Base-by-base conservation (phyloP, 2,113 vertebrate genomes). In the Procavia capensis region DNA sequence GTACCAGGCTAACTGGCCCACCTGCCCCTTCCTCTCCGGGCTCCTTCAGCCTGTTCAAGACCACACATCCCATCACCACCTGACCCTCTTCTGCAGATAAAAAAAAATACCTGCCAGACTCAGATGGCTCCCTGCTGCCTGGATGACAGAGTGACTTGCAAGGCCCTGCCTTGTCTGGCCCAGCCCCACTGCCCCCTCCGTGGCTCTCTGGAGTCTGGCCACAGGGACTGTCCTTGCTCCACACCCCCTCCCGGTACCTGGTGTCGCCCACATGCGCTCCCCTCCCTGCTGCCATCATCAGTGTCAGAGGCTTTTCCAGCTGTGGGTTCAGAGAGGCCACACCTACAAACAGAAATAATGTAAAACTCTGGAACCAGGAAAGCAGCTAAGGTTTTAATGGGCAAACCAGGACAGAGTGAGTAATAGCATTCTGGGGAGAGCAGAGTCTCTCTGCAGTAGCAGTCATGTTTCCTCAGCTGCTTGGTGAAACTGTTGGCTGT, bases 271-370 rank as follows among this genome's bases (percentile, higher is more conserved):
- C 14, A 10, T n/a, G 6, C 24, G 39, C 34, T 5, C 47, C 68
- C 36, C 45, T 16, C 90, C 39, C 36, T n/a, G 14, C 19, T 5
- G 41, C 78, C 47, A 8, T 54, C n/a, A 2, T 25, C 31, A 43
- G 2, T 19, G n/a, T 24, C 39, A 75, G 31, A 75, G 29, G 85
- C 43, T 81, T 22, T 66, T 31, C 41, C 34, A 63, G 22, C 24
- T 57, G 14, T 16, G 36, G 59, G 75, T 80, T 17, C 24, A 68
- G 45, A 93, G 61, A 57, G 41, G 54, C 47, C 80, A 39, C 36
- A 24, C 3, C n/a, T n/a, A n/a, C n/a, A 96, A 95, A 94, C 89
- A 96, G 95, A 97, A 96, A 94, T 70, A 91, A 92, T 82, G 80
- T 31, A 93, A 97, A 97, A 85, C 72, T 59, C 47, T 76, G 75